phyloP scores from a whole-genome alignment of 2,797 vertebrate genomes.

The Halcyon leucocephala region DNA sequence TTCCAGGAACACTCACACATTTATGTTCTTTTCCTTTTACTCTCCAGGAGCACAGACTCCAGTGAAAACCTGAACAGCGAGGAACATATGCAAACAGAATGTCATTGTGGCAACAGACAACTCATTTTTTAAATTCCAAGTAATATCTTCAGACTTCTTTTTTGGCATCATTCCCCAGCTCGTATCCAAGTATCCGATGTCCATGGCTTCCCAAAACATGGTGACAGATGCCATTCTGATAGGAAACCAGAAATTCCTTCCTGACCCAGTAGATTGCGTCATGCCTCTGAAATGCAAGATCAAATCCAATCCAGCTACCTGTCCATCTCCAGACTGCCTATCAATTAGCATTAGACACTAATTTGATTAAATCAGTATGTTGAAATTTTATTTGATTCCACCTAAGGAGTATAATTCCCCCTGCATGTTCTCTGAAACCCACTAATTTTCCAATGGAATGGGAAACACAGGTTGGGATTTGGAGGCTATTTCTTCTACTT shows the following conservation, averaged over 20 bases:
- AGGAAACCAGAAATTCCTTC: slow-evolving; percentile 56
- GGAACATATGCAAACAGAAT: not conserved
- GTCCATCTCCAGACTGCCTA: slow-evolving; percentile 30
- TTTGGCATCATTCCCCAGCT: slow-evolving; percentile 12
- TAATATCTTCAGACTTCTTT: slow-evolving; percentile 14
- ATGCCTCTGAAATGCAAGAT: slow-evolving; percentile 41
- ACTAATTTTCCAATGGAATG: slow-evolving; percentile 56
- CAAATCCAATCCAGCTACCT: slow-evolving; percentile 51
- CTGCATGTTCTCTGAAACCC: slow-evolving; percentile 29
- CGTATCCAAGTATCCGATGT: not conserved
- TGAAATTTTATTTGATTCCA: slow-evolving; percentile 67
- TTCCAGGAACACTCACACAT: not conserved
- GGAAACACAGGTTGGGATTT: slow-evolving; percentile 57
- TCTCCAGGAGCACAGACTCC: not conserved
- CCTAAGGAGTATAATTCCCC: slow-evolving; percentile 45
- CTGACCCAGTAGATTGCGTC: slow-evolving; percentile 24
- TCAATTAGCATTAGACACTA: slow-evolving; percentile 65
- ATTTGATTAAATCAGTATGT: slow-evolving; percentile 58
- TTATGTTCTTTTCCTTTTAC: not conserved
- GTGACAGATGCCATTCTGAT: slow-evolving; percentile 37
- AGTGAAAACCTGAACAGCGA: accelerated
- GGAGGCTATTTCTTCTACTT: slow-evolving; percentile 36
- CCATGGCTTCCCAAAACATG: not conserved
- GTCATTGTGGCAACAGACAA: not conserved
- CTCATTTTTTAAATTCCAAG: slow-evolving; percentile 27